Percentiles rank a stretch among this genome's conserved stretches.
Evolutionary conservation across 2,113 vertebrate genomes (phyloP).

Genomic region (Odocoileus virginianus): DNA sequence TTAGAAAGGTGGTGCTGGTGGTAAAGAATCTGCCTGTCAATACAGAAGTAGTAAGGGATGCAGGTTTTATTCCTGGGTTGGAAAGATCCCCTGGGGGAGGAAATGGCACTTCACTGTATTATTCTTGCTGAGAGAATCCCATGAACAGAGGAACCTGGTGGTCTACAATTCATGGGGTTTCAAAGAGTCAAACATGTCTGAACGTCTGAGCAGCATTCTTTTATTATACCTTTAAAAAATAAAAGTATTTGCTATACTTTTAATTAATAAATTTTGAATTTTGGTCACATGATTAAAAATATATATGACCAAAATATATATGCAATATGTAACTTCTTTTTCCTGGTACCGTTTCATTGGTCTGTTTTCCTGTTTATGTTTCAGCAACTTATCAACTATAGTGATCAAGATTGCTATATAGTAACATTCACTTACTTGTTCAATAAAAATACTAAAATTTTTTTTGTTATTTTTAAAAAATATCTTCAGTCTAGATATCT

Average conservation of each 20-base stretch:
- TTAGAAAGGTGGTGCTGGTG: not conserved
- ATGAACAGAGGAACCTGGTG: not conserved
- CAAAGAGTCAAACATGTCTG: not conserved
- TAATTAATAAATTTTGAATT: not conserved
- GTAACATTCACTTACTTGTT: not conserved
- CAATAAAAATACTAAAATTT: not conserved
- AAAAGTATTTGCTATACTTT: not conserved
- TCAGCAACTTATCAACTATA: not conserved
- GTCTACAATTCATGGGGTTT: not conserved
- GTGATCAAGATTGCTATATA: not conserved
- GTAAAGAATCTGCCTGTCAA: not conserved
- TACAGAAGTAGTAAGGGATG: not conserved
- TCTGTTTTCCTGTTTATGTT: not conserved
- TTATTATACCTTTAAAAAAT: not conserved
- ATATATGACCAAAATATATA: not conserved
- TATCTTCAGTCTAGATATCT: not conserved
- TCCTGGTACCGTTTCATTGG: not conserved
- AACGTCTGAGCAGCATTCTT: not conserved
- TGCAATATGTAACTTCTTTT: not conserved
- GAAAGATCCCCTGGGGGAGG: not conserved
- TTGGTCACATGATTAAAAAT: not conserved
- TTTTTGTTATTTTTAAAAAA: not conserved
- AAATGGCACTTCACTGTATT: not conserved
- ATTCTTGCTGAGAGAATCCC: not conserved
- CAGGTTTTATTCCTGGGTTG: not conserved